Evolutionary conservation across 1,140 invertebrate species (phyloP).

Genomic region (Centruroides sculpturatus): DNA sequence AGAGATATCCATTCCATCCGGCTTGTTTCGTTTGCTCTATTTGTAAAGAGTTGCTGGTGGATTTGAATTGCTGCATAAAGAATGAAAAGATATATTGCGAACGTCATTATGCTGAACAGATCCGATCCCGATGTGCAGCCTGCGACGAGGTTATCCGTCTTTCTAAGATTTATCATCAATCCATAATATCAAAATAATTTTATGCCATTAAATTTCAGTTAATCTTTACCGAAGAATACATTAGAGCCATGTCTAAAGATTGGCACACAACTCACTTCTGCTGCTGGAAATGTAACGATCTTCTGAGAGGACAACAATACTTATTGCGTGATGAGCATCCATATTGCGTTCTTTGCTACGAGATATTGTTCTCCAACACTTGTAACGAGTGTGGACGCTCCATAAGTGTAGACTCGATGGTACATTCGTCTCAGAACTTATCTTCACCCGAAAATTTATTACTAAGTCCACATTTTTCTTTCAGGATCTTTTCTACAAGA

Average conservation of each 20-base stretch:
- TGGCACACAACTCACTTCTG: slow-evolving; percentile 98
- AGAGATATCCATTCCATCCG: slow-evolving; percentile 58
- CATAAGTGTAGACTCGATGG: slow-evolving; percentile 99
- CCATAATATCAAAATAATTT: not conserved
- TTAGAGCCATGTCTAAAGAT: slow-evolving; percentile 98
- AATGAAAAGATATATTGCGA: slow-evolving; percentile 78
- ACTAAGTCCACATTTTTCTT: not conserved
- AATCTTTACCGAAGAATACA: slow-evolving; percentile 99
- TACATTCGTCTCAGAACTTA: slow-evolving; percentile 27
- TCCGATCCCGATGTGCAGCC: slow-evolving; percentile 79
- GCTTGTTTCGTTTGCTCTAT: slow-evolving; percentile 70
- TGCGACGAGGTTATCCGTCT: slow-evolving; percentile 78
- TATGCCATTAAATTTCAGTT: slow-evolving; percentile 46
- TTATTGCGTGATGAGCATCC: slow-evolving; percentile 96
- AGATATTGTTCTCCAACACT: slow-evolving; percentile 92
- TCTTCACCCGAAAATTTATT: too few species aligned
- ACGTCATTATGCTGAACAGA: slow-evolving; percentile 83
- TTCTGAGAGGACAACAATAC: slow-evolving; percentile 92
- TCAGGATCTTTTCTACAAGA: slow-evolving; percentile 99
- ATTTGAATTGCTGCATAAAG: slow-evolving; percentile 79
- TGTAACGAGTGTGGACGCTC: slow-evolving; percentile 97
- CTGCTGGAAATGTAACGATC: slow-evolving; percentile 96
- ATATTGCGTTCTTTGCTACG: slow-evolving; percentile 99
- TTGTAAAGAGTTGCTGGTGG: slow-evolving; percentile 75
- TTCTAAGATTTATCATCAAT: too few species aligned